Conservation (phyloP, 64 coral and sea anemone genomes). For the Catalaphyllia jardinei region DNA sequence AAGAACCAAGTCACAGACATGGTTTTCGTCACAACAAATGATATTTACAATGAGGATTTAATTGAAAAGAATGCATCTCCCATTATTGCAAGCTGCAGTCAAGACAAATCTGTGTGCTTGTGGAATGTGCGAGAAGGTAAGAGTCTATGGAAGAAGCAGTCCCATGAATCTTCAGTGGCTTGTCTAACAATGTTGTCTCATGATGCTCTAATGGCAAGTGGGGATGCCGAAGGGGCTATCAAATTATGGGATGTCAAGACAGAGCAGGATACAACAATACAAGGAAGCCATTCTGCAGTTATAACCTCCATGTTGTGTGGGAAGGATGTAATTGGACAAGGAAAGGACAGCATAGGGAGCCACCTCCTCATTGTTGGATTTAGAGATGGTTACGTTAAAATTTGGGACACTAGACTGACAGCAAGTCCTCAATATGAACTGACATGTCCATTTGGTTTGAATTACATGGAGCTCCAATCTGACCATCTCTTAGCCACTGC, state of each 20-base stretch:
- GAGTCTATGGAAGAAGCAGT: conserved; percentile 71
- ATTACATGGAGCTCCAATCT: conserved; percentile 16
- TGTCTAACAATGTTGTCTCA: conserved; percentile 55
- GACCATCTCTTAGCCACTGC: conserved; percentile 47
- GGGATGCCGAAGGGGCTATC: conserved; percentile 69
- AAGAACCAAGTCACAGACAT: conserved; percentile 64
- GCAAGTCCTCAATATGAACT: conserved; percentile 55
- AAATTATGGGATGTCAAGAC: conserved; percentile 70
- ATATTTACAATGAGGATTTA: conserved; percentile 75
- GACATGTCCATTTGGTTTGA: conserved; percentile 55
- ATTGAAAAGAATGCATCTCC: conserved; percentile 67
- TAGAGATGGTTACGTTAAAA: conserved; percentile 73
- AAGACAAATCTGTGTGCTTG: conserved; percentile 68
- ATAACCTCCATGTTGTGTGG: conserved; percentile 60
- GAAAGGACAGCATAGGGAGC: conserved; percentile 2
- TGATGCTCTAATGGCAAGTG: conserved; percentile 73
- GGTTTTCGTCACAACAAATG: conserved; percentile 74
- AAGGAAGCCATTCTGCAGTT: conserved; percentile 61
- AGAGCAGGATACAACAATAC: conserved; percentile 49
- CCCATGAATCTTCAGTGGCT: conserved; percentile 57
- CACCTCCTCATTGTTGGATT: conserved; percentile 54
- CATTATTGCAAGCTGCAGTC: conserved; percentile 70
- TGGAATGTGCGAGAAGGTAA: conserved; percentile 81
- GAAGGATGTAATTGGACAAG: conserved; percentile 33
- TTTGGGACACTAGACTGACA: conserved; percentile 64